Evolutionary conservation across 92 coral and sea anemone genomes (phyloP), one percentile per base, ranked within the genome.

Genomic region (Zoanthus sociatus): DNA sequence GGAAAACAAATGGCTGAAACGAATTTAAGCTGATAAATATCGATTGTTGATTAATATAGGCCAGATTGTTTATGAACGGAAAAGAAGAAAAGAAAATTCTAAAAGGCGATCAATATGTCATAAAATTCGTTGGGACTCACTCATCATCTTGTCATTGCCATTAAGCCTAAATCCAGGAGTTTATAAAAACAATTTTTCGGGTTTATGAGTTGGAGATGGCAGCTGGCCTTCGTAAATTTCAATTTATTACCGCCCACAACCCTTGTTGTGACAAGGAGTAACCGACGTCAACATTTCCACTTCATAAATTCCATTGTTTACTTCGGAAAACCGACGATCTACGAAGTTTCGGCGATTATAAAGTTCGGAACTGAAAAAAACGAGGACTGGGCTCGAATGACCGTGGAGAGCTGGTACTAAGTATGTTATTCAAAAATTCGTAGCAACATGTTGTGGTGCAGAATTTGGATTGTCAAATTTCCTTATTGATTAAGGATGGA

Each of bases 401-500:
- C 14, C 64, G 64, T 58, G 64, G 15, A n/a, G 64, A 58, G 42
- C 64, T 58, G 20, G 64, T 58, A 58, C 64, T 14, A 20, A 56
- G 64, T 56, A 13, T 9, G 15, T 56, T 56, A 53, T 12, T n/a
- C 16, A 56, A 56, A 12, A 48, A 48, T 5, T 48, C 53, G 9
- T 5, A 5, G 53, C 6, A 48, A 48, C 5, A 48, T 48, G 53
- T 48, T 48, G 53, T 9, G 6, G 67, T 14, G 17, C 6, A 60
- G 18, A 14, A 18, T 48, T 48, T 0, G 53, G 7, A 8, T 61
- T 3, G 2, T 61, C 17, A 1, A 61, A 17, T 26, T 26, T 26
- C 42, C 42, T 9, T 63, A 7, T 61, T 6, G 9, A 18, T 6
- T 63, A 32, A 76, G 53, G 42, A 93, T 93, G 96, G 88, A 91